Conservation (phyloP, 2,888 invertebrate genomes). For the Blastobasis lacticolella region DNA sequence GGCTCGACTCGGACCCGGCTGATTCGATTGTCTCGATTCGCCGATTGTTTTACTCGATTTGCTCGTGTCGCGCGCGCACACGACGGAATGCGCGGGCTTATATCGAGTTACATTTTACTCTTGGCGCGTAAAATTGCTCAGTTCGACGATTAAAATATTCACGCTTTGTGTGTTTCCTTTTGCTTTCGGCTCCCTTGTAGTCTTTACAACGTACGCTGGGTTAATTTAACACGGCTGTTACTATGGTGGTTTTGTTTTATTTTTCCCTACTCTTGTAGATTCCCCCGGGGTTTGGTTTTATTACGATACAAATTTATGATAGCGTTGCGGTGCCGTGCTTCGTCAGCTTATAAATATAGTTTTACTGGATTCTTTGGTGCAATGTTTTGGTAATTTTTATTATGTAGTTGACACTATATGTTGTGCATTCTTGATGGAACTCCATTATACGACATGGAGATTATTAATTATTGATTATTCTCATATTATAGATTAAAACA, state of each 20-base stretch:
- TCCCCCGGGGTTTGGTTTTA: too few species aligned
- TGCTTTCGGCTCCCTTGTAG: too few species aligned
- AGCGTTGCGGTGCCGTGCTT: too few species aligned
- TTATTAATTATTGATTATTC: too few species aligned
- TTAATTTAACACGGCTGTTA: not conserved
- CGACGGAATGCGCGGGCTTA: constrained; percentile 27
- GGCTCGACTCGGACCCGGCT: constrained; percentile 15
- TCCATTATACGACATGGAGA: too few species aligned
- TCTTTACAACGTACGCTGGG: not conserved
- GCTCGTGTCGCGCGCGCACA: constrained; percentile 29
- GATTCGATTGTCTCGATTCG: constrained; percentile 37
- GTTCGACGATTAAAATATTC: constrained; percentile 3
- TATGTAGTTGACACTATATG: too few species aligned
- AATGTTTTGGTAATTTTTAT: too few species aligned
- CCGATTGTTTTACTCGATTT: constrained; percentile 43
- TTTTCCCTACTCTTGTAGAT: not conserved
- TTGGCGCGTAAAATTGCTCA: not conserved
- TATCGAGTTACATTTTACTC: constrained; percentile 1
- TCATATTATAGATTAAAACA: too few species aligned
- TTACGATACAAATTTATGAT: too few species aligned
- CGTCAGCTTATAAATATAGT: too few species aligned
- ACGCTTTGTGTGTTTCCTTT: constrained; percentile 14
- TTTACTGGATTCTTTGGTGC: too few species aligned
- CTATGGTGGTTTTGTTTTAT: not conserved
- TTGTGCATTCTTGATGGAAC: too few species aligned